These are phyloP conservation scores for Limnodromus scolopaceus DNA, from an alignment of 2,797 vertebrate species.

Conservation along the genomic window DNA sequence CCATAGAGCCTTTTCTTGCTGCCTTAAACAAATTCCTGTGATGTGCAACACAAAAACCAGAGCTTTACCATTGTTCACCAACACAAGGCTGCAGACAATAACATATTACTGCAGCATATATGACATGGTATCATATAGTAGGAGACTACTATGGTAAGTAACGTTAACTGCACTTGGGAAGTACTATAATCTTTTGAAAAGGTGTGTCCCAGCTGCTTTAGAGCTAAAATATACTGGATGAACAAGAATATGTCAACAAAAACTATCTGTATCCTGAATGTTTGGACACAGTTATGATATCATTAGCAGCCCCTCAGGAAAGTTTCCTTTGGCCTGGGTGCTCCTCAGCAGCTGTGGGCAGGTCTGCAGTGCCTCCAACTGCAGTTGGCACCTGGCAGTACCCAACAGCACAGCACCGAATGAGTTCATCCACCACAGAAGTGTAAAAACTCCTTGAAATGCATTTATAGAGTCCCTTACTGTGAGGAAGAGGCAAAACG, in stretches of 20 bases:
- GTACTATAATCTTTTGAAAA: background rate
- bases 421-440: background rate
- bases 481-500: background rate
- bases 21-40: background rate
- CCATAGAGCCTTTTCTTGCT: background rate
- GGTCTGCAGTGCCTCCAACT: background rate
- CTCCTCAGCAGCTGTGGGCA: background rate
- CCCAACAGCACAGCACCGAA: background rate
- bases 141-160: background rate
- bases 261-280: background rate
- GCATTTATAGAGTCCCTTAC: background rate
- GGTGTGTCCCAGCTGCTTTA: background rate
- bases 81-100: background rate
- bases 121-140: background rate
- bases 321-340: background rate
- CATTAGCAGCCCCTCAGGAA: conserved; percentile 5
- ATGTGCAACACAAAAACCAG: background rate
- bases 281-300: background rate
- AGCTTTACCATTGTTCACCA: background rate
- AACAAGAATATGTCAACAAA: background rate
- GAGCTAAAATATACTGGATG: background rate
- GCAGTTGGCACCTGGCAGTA: background rate
- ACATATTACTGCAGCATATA: background rate
- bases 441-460: background rate
- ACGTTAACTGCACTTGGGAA: background rate